Conservation (phyloP, 2,888 invertebrate species). For the Lasioglossum leucozonium region DNA sequence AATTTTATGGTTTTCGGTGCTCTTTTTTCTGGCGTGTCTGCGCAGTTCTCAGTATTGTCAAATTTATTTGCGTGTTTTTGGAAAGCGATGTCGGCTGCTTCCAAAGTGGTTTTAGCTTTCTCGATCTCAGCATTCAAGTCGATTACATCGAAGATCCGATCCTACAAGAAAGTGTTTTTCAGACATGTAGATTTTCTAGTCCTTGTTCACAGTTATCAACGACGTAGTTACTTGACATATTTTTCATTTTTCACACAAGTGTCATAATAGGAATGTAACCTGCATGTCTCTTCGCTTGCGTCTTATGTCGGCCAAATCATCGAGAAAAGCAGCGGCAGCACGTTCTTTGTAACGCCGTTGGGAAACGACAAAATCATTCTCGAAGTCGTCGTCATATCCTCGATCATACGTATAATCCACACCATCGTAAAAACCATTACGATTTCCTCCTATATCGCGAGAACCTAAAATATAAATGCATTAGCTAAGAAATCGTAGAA, state of each 20-base stretch:
- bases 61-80: slow-evolving; percentile 81
- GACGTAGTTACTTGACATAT: background rate
- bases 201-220: background rate
- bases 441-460: slow-evolving; percentile 76
- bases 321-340: slow-evolving; percentile 81
- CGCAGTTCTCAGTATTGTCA: slow-evolving; percentile 75
- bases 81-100: slow-evolving; percentile 78
- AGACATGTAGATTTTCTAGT: background rate
- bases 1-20: slow-evolving; percentile 71
- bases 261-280: slow-evolving; percentile 66
- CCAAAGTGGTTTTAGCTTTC: slow-evolving; percentile 78
- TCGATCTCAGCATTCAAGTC: slow-evolving; percentile 82
- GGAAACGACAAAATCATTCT: slow-evolving; percentile 76
- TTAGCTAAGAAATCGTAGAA: slow-evolving; percentile 22
- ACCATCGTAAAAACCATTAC: slow-evolving; percentile 76
- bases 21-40: slow-evolving; percentile 64
- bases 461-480: slow-evolving; percentile 77
- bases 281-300: slow-evolving; percentile 82
- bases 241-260: background rate
- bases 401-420: slow-evolving; percentile 76
- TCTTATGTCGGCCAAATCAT: slow-evolving; percentile 81
- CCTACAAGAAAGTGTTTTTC: slow-evolving; percentile 68
- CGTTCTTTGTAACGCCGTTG: slow-evolving; percentile 81
- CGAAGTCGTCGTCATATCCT: slow-evolving; percentile 72
- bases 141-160: slow-evolving; percentile 83